Percentiles rank a stretch among this genome's conserved stretches.
Conservation (phyloP, 2,113 vertebrate species). For the Cyanoliseus patagonus region DNA sequence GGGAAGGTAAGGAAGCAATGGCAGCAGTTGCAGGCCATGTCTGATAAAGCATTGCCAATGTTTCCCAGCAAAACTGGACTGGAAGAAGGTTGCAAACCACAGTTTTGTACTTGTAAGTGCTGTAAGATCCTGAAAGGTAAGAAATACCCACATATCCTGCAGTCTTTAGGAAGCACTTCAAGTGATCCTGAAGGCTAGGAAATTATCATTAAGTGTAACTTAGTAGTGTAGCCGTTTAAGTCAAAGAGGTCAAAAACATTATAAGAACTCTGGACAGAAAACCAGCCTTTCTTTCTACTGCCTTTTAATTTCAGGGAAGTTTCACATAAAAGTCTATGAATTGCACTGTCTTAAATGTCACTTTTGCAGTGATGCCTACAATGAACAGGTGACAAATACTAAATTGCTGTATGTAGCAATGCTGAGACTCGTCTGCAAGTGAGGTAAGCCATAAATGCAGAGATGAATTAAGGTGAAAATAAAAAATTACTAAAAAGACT, state of each 20-base stretch:
- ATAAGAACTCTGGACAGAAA: neutral
- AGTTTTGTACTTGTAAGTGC: neutral
- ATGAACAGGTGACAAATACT: neutral
- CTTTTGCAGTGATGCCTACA: neutral
- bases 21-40: neutral
- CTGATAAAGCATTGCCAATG: neutral
- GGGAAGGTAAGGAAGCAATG: neutral
- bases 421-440: neutral
- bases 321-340: fast-evolving
- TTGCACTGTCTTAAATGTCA: neutral
- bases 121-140: neutral
- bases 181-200: neutral
- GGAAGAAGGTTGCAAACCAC: neutral
- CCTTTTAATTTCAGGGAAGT: neutral
- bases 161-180: neutral
- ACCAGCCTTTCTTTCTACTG: neutral
- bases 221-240: neutral
- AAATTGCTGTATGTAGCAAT: neutral
- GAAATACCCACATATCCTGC: neutral
- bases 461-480: neutral
- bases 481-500: neutral
- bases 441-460: neutral
- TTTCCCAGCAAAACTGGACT: neutral
- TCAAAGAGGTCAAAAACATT: neutral
- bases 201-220: neutral